A percentile compares a stretch with the other conserved stretches of the same genome.
These are phyloP conservation scores for Dicycla oo DNA, from an alignment of 2,888 invertebrate species.

Conservation along the genomic window DNA sequence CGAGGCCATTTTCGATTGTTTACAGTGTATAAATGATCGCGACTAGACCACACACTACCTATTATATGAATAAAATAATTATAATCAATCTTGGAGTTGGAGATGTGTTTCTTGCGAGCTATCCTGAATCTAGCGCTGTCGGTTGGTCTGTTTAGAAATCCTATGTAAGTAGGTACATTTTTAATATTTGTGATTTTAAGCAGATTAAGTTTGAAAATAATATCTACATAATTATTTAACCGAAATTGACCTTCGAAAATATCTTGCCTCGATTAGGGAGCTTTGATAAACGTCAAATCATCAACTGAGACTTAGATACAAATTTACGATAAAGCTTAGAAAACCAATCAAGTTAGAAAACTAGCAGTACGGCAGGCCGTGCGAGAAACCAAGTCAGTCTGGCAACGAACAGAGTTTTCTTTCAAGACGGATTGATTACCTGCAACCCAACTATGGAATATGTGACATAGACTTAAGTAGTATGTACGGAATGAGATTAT, in stretches of 20 bases:
- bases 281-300: background rate
- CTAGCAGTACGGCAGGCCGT: too few species aligned
- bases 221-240: background rate
- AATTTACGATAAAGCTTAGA: background rate
- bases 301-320: background rate
- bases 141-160: background rate
- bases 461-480: background rate
- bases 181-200: background rate
- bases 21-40: constrained; percentile 53
- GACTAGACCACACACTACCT: constrained; percentile 37
- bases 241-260: background rate
- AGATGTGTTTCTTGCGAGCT: constrained; percentile 21
- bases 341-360: constrained; percentile 2
- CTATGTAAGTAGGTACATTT: background rate
- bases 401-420: background rate
- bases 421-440: background rate
- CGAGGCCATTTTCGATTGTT: constrained; percentile 54
- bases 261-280: background rate
- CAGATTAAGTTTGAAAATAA: background rate
- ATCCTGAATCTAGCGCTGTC: background rate
- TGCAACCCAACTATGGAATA: background rate
- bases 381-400: background rate
- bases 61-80: constrained; percentile 37
- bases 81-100: constrained; percentile 19
- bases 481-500: background rate